Evolutionary conservation across 2,888 invertebrate species (phyloP).

Genomic region (Leucozona laternaria): DNA sequence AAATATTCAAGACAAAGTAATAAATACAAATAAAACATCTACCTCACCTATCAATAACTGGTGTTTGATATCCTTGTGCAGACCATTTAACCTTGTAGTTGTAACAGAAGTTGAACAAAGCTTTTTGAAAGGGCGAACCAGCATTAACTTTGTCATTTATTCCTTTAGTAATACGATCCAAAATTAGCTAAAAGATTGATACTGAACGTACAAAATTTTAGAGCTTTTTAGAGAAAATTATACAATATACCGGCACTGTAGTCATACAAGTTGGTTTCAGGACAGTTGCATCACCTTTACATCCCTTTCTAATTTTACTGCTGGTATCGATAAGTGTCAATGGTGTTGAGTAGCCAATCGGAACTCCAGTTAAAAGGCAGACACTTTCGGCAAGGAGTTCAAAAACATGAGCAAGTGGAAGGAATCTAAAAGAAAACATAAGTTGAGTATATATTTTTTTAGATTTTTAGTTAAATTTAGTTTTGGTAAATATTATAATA

Average conservation of each 20-base stretch:
- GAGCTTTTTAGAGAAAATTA: not conserved
- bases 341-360: conserved; percentile 98
- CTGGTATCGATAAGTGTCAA: conserved; percentile 96
- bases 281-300: conserved; percentile 96
- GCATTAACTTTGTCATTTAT: conserved; percentile 96
- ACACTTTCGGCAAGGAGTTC: conserved; percentile 96
- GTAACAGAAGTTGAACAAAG: conserved; percentile 97
- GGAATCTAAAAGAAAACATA: conserved; percentile 86
- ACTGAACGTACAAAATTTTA: not conserved
- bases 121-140: conserved; percentile 90
- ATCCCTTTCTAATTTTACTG: conserved; percentile 97
- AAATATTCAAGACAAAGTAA: conserved; percentile 5
- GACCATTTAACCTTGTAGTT: conserved; percentile 95
- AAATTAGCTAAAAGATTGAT: conserved; percentile 88
- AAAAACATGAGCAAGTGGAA: conserved; percentile 98
- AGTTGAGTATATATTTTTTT: not conserved
- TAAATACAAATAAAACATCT: not conserved
- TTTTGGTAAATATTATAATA: not conserved
- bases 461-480: not conserved
- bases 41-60: conserved; percentile 88
- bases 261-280: conserved; percentile 97
- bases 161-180: conserved; percentile 98
- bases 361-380: conserved; percentile 92
- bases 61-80: conserved; percentile 92
- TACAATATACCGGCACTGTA: conserved; percentile 92